Evolutionary conservation across 2,888 invertebrate species (phyloP).

Genomic region (Hirudinaria manillensis): DNA sequence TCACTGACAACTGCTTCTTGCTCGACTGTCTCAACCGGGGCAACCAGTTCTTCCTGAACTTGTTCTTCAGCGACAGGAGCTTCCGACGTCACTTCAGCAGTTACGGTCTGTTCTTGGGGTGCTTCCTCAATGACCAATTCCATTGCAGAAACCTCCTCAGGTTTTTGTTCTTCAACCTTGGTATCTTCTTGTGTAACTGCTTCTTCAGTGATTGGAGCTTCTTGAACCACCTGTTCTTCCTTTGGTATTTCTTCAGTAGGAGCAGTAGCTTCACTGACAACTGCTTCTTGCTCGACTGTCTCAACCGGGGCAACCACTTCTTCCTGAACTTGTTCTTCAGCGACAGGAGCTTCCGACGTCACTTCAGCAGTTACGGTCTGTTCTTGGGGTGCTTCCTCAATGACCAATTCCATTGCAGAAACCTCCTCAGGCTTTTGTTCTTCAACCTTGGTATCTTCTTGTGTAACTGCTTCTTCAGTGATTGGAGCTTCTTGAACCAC

Average conservation of each 20-base stretch:
- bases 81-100: not conserved
- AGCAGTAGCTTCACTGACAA: not conserved
- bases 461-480: not conserved
- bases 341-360: not conserved
- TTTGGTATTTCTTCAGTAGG: slow-evolving; percentile 1
- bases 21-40: not conserved
- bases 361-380: not conserved
- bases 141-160: not conserved
- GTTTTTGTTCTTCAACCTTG: not conserved
- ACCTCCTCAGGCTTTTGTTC: slow-evolving; percentile 1
- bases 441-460: not conserved
- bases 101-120: not conserved
- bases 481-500: not conserved
- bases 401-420: not conserved
- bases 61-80: not conserved
- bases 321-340: not conserved
- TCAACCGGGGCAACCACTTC: not conserved
- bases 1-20: not conserved
- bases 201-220: not conserved
- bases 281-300: not conserved
- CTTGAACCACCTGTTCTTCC: not conserved
- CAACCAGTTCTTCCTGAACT: not conserved
- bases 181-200: not conserved
- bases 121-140: not conserved
- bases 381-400: not conserved